Percentiles rank a stretch among this genome's conserved stretches.
phyloP scores from a whole-genome alignment of 2,113 vertebrate species.

The Myanophis thanlyinensis region DNA sequence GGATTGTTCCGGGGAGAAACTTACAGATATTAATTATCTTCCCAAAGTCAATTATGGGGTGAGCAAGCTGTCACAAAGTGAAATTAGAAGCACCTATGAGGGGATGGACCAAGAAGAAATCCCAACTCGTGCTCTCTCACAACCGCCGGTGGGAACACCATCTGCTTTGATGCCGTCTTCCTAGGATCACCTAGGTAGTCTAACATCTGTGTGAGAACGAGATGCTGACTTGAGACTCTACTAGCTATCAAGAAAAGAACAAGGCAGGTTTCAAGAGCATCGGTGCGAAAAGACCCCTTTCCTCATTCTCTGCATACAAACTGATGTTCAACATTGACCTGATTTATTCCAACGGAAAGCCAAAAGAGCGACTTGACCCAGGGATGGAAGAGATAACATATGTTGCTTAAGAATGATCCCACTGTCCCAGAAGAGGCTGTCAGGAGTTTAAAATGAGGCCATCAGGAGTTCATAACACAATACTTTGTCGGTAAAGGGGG shows the following conservation, averaged over 20 bases:
- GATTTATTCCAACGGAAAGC: too few species aligned
- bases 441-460: neutral
- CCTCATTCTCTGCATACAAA: neutral
- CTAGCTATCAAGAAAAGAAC: neutral
- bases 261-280: conserved; percentile 3
- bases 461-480: neutral
- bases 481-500: neutral
- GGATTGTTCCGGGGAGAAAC: neutral
- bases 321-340: neutral
- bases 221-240: neutral
- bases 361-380: neutral
- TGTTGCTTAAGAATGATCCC: neutral
- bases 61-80: conserved; percentile 34
- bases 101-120: conserved; percentile 8
- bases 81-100: conserved; percentile 15
- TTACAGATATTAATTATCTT: conserved; percentile 37
- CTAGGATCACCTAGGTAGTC: conserved; percentile 10
- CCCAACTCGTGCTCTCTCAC: neutral
- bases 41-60: conserved; percentile 42
- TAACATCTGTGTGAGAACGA: neutral
- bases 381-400: neutral
- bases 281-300: neutral
- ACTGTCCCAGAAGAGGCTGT: too few species aligned
- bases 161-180: neutral
- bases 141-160: conserved; percentile 1